Base-by-base conservation (phyloP, 2,888 invertebrate species). In the Drosophila anomalata region DNA sequence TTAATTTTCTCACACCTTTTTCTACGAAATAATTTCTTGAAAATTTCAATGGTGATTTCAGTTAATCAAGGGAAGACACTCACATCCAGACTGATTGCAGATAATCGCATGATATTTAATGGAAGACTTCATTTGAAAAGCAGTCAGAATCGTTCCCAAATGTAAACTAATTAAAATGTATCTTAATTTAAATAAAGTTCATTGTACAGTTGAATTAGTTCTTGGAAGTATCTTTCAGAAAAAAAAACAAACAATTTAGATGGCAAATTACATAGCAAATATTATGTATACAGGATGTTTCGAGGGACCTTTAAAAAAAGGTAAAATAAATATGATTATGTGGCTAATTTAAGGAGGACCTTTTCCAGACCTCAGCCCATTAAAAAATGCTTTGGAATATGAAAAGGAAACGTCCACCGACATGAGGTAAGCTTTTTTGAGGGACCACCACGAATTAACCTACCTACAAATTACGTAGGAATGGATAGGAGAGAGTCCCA, bases 1-100 rank as follows among this genome's bases (percentile, higher is more conserved):
- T 87, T 75, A 75, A 86, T 85, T 86, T 88, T 83, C 87, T 88
- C 83, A 83, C 84, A 88, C 84, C 80, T 88, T 88, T 79, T 78
- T 83, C 88, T 82, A 74, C 79, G 88, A 83, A 82, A 81, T 81
- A 87, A 81, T 87, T 87, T 80, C 78, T 78, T 76, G 33, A 59
- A 26, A 17, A 52, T 39, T 58, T 58, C 62, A 78, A 68, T 74
- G 70, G 66, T 52, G 56, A 62, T 76, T 77, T 71, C 57, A 52
- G 50, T 59, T 62, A 61, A 62, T 53, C 63, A 73, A 65, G 56
- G 22, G 36, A 36, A 33, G 3, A 6, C 26, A 8, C 26, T 9
- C 7, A 33, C 12, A 36, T 20, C 44, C 20, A 20, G 14, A 29
- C 48, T 31, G 53, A 50, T 53, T 36, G 46, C 36, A 47, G 46